Percentiles rank a stretch among this genome's conserved stretches.
phyloP scores from a whole-genome alignment of 2,113 vertebrate species.

The Peromyscus californicus region DNA sequence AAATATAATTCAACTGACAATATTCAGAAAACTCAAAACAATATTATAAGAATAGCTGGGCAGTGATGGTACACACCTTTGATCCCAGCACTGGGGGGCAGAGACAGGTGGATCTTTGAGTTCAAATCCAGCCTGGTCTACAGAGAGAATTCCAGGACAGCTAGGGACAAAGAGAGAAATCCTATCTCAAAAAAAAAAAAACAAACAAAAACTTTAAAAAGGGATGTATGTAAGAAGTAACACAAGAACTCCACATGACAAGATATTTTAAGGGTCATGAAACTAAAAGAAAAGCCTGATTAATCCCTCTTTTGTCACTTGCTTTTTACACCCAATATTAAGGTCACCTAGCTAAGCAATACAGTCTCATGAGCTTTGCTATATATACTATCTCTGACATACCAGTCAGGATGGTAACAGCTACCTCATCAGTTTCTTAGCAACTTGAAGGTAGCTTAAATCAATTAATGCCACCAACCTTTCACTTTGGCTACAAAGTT shows the following conservation, averaged over 20 bases:
- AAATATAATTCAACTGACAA: conserved; percentile 26
- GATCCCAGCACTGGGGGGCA: neutral
- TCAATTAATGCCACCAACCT: neutral
- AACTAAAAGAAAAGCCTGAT: neutral
- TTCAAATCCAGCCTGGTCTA: neutral
- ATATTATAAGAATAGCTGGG: neutral
- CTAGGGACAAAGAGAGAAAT: neutral
- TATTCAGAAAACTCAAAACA: conserved; percentile 11
- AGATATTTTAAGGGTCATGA: neutral
- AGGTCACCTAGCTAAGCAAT: neutral
- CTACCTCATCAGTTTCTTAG: neutral
- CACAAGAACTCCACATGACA: neutral
- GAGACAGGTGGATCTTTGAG: neutral
- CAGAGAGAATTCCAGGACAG: neutral
- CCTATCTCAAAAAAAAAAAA: neutral
- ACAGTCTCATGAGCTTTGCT: neutral
- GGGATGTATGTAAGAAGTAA: neutral
- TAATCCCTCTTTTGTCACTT: neutral
- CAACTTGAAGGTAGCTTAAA: neutral
- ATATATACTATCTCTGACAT: neutral
- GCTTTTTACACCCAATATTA: neutral
- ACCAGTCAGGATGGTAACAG: neutral
- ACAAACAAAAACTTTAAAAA: neutral
- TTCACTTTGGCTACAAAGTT: neutral
- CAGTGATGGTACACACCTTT: neutral